phyloP scores from a whole-genome alignment of 2,797 vertebrate species.

The Leucoraja ocellata region DNA sequence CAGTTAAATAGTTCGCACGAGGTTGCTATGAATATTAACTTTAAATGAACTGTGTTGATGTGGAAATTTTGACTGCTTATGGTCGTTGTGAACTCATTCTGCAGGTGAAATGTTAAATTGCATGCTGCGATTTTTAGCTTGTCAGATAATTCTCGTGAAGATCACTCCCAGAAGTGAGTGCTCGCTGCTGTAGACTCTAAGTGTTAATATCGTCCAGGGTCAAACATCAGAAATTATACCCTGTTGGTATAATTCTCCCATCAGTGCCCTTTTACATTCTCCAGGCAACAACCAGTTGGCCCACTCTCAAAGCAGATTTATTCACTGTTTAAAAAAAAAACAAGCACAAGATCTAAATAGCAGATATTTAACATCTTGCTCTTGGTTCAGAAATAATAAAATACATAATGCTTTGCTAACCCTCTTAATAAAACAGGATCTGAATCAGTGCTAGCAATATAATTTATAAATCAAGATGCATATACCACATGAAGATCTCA shows the following conservation, averaged over 20 bases:
- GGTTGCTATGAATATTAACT: not conserved
- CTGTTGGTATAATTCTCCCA: not conserved
- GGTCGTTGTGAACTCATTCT: not conserved
- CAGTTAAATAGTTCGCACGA: not conserved
- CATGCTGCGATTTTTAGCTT: not conserved
- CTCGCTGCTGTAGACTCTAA: not conserved
- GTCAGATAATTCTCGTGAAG: not conserved
- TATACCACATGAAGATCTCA: not conserved
- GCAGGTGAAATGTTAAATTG: not conserved
- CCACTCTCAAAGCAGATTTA: not conserved
- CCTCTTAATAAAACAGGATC: not conserved
- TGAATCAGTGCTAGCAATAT: not conserved
- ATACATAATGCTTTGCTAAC: not conserved
- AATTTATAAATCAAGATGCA: not conserved
- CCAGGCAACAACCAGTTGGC: not conserved
- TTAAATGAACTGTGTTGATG: slow-evolving; percentile 1
- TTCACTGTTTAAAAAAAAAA: not conserved
- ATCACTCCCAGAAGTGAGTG: not conserved
- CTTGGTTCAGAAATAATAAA: not conserved
- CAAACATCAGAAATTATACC: not conserved
- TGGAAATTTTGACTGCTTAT: slow-evolving; percentile 1
- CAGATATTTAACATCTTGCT: not conserved
- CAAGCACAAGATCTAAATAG: not conserved
- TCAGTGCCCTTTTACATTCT: not conserved
- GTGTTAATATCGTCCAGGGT: not conserved